Conservation (phyloP, 2,113 vertebrate species). For the Coregonus clupeaformis region DNA sequence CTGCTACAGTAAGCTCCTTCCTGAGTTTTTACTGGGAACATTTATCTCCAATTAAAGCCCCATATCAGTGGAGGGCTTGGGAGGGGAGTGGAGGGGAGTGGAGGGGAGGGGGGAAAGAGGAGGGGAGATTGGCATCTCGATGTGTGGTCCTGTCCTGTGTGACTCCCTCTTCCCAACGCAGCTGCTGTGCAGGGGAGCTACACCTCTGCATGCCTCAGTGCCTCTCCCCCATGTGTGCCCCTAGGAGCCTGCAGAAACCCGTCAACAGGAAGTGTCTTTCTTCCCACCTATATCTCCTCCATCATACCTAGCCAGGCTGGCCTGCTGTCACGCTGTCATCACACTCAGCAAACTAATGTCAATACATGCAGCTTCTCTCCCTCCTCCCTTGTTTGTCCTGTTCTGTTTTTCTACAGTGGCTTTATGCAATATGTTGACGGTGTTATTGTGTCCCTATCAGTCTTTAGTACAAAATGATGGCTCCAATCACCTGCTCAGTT, state of each 20-base stretch:
- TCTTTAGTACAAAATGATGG: too few relatives aligned
- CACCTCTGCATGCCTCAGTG: conserved; percentile 66
- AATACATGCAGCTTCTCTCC: too few relatives aligned
- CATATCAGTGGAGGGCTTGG: conserved; percentile 49
- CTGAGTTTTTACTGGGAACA: too few relatives aligned
- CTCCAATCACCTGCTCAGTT: conserved; percentile 1
- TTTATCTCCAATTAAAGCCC: conserved; percentile 48
- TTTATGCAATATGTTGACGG: too few relatives aligned
- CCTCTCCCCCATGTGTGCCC: conserved; percentile 49
- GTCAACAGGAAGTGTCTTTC: conserved; percentile 62
- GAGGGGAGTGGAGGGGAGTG: conserved; percentile 37
- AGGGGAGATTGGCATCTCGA: conserved; percentile 66
- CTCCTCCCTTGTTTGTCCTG: too few relatives aligned
- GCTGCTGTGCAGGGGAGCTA: conserved; percentile 62
- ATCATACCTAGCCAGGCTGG: too few relatives aligned
- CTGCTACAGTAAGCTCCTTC: too few relatives aligned
- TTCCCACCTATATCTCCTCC: neutral
- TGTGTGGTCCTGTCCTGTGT: conserved; percentile 70
- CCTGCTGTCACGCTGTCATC: too few relatives aligned
- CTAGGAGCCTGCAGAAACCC: conserved; percentile 20
- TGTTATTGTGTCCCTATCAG: too few relatives aligned
- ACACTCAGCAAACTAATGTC: too few relatives aligned
- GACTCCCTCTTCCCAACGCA: conserved; percentile 60
- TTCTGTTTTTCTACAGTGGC: too few relatives aligned
- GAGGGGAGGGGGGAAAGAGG: conserved; percentile 48